Base-by-base conservation (phyloP, 2,888 invertebrate genomes). In the Branchellion lobata region DNA sequence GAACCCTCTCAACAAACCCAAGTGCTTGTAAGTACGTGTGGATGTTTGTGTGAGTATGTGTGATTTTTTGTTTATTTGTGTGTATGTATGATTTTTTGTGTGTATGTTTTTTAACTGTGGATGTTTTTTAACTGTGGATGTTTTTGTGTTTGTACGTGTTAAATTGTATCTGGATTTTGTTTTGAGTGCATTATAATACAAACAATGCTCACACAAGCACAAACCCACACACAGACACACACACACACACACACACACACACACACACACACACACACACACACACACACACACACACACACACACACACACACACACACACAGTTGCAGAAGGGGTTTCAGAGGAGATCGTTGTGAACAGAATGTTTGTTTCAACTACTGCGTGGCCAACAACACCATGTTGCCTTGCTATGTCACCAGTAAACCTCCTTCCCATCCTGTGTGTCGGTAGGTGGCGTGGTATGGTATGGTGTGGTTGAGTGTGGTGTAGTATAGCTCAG, bases 1-100 rank as follows among this genome's bases (percentile, higher is more conserved):
- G 72, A 87, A 88, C 1, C 87, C 88, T 68, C 87, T 89, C 83
- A 89, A 89, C 33, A 80, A 81, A 33, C 90, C 90, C 24, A 89
- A 90, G 86, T 93, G 93, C 88, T 87, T 89, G 82, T 85, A 83
- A 80, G 83, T 53, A 14, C 1, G 24, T 53, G 11, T 27, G 40
- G 18, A 21, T 73, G 1, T 18, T 21, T 73, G 47, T 27, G 8
- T 2, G 47, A 27, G 21, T 33, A n/a, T 73, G 33, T 36, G n/a
- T 27, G 27, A n/a, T 1, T 73, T 24, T 33, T 1, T 40, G 33
- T 31, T 31, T 5, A 33, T 29, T 5, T 11, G 33, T 29, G 29
- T 71, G 33, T 29, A 29, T 71, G 5, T 27, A 34, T 72, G 29
- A 72, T 33, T 5, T 1, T 34, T 72, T 72, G 29, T 2, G 69